A percentile compares a stretch with the other conserved stretches of the same genome.
These are phyloP conservation scores for Ichneumoninae sp. DNA, from an alignment of 2,888 invertebrate species.

Conservation along the genomic window DNA sequence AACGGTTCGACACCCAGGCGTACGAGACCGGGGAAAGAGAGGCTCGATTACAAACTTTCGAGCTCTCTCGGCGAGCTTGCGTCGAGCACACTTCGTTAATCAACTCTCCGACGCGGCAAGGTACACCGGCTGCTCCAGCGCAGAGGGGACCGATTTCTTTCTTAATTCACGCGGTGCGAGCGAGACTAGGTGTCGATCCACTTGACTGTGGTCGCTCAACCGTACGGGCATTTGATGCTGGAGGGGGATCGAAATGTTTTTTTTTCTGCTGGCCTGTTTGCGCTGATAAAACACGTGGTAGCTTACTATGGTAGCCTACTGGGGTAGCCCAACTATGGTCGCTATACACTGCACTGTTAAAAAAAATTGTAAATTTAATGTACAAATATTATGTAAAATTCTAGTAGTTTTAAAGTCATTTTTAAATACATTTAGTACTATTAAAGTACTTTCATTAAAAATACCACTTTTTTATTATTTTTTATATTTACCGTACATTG, in stretches of 20 bases:
- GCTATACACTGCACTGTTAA: too few relatives aligned
- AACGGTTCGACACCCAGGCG: slow-evolving; percentile 25
- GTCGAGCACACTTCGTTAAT: slow-evolving; percentile 51
- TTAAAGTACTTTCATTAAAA: too few relatives aligned
- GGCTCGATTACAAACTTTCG: slow-evolving; percentile 17
- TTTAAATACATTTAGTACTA: too few relatives aligned
- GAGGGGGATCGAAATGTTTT: not conserved
- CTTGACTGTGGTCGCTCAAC: slow-evolving; percentile 9
- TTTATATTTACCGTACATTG: too few relatives aligned
- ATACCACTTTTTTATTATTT: too few relatives aligned
- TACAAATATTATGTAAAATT: too few relatives aligned
- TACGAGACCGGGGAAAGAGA: not conserved
- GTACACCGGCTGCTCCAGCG: not conserved
- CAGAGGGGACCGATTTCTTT: slow-evolving; percentile 20
- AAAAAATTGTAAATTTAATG: too few relatives aligned
- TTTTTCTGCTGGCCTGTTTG: not conserved
- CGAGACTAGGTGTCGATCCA: not conserved
- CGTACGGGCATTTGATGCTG: not conserved
- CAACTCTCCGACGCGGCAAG: slow-evolving; percentile 13
- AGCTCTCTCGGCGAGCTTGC: slow-evolving; percentile 20
- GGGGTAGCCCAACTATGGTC: not conserved
- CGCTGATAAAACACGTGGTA: not conserved
- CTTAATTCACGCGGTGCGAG: slow-evolving; percentile 4
- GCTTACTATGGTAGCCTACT: not conserved
- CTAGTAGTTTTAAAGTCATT: too few relatives aligned